Conservation (phyloP, 2,113 vertebrate species). For the Lycaon pictus region DNA sequence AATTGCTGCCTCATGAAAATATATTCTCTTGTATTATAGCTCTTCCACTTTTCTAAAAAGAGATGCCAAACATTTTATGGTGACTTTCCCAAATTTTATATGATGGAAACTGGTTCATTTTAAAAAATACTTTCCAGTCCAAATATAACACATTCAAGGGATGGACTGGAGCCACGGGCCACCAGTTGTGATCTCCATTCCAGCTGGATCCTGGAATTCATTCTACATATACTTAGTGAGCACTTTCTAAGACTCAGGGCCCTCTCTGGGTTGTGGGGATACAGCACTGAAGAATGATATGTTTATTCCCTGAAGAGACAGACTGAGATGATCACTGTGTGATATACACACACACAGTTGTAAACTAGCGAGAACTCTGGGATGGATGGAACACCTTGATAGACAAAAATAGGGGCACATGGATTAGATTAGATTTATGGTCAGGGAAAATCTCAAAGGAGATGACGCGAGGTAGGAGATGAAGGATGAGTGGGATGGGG, state of each 20-base stretch:
- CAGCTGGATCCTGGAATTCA: slow-evolving; percentile 16
- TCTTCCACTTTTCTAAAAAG: background rate
- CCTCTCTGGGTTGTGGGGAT: background rate
- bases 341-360: background rate
- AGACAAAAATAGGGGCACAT: background rate
- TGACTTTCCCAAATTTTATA: slow-evolving; percentile 28
- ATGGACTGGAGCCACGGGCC: background rate
- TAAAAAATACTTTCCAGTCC: slow-evolving; percentile 28
- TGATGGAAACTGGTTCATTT: slow-evolving; percentile 28
- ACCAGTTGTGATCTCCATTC: background rate
- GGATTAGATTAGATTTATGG: background rate
- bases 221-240: background rate
- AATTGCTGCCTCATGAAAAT: background rate
- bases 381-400: background rate
- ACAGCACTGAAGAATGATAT: background rate
- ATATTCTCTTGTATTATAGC: background rate
- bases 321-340: background rate
- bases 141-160: background rate
- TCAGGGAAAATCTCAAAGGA: background rate
- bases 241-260: background rate
- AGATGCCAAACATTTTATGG: slow-evolving; percentile 41
- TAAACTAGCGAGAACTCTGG: background rate
- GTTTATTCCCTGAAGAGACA: background rate
- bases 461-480: background rate
- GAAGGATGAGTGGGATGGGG: background rate